phyloP scores from a whole-genome alignment of 2,797 vertebrate species.

The Choloepus didactylus region DNA sequence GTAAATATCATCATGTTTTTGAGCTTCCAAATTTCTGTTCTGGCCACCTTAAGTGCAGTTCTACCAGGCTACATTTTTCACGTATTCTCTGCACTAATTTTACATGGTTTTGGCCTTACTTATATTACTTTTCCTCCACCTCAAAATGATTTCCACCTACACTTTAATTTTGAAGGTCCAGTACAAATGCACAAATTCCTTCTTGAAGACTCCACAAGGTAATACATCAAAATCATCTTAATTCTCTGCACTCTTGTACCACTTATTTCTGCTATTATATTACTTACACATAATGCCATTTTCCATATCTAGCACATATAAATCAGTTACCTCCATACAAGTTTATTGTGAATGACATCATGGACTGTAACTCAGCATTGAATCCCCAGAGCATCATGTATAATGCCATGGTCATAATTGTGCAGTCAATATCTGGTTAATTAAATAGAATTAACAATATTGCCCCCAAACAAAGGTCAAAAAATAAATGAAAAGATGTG shows the following conservation, averaged over 20 bases:
- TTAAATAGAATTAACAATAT: neutral
- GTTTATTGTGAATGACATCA: neutral
- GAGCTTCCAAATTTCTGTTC: neutral
- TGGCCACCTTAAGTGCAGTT: neutral
- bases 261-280: neutral
- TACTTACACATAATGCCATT: neutral
- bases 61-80: neutral
- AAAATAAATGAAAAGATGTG: neutral
- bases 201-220: neutral
- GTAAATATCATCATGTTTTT: neutral
- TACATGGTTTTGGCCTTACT: neutral
- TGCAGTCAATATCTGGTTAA: neutral
- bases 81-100: neutral
- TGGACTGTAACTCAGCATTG: neutral
- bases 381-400: neutral
- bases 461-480: neutral
- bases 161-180: neutral
- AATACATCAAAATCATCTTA: neutral
- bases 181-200: neutral
- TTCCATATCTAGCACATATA: neutral
- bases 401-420: neutral
- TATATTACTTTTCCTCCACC: neutral
- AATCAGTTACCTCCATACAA: neutral
- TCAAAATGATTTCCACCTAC: neutral
- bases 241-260: neutral